These are phyloP conservation scores for Nephotettix cincticeps DNA, from an alignment of 1,140 invertebrate species.

Conservation along the genomic window DNA sequence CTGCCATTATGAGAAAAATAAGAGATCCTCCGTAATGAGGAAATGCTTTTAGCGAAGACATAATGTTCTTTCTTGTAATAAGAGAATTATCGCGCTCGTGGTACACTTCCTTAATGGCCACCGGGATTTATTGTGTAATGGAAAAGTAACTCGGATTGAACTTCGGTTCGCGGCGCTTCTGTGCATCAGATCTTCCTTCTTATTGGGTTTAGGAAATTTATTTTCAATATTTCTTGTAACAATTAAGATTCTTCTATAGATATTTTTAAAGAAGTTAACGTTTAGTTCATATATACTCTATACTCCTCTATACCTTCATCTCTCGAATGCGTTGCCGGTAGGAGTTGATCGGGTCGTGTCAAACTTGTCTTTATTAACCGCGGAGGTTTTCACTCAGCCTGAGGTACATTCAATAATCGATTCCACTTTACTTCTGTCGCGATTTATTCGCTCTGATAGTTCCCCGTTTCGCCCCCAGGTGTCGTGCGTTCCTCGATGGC, in stretches of 20 bases:
- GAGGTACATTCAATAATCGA: background rate
- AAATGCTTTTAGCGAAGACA: constrained; percentile 31
- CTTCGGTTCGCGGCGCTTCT: too few species aligned
- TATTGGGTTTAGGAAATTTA: too few species aligned
- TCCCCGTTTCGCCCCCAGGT: too few species aligned
- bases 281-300: too few species aligned
- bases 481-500: too few species aligned
- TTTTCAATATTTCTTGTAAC: too few species aligned
- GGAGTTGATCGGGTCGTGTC: background rate
- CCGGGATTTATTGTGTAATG: constrained; percentile 18
- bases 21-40: constrained; percentile 28
- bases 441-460: too few species aligned
- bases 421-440: constrained; percentile 4
- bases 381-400: constrained; percentile 4
- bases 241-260: too few species aligned
- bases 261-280: too few species aligned
- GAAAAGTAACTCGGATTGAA: constrained; percentile 10
- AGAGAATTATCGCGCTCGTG: constrained; percentile 16
- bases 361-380: background rate
- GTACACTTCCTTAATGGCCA: background rate
- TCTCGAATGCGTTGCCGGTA: too few species aligned
- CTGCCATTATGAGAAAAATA: constrained; percentile 12
- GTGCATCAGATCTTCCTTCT: too few species aligned
- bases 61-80: constrained; percentile 16
- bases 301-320: too few species aligned